A percentile compares a stretch with the other conserved stretches of the same genome.
phyloP scores from a whole-genome alignment of 2,113 vertebrate genomes.

The Conger conger region DNA sequence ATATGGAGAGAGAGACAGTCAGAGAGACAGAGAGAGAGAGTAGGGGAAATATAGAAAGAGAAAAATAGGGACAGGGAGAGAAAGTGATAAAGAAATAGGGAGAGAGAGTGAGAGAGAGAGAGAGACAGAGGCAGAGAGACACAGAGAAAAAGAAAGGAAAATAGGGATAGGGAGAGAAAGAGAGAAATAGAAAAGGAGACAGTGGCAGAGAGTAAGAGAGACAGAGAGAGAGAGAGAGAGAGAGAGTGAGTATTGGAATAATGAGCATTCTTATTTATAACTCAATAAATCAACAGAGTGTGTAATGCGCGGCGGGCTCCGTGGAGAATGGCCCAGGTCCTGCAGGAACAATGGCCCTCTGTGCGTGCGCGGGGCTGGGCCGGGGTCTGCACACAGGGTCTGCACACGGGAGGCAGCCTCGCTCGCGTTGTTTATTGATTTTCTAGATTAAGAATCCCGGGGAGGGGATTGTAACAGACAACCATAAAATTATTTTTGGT shows the following conservation, averaged over 20 bases:
- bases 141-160: too few relatives aligned
- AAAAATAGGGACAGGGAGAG: too few relatives aligned
- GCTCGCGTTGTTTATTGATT: conserved; percentile 99
- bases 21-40: too few relatives aligned
- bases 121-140: too few relatives aligned
- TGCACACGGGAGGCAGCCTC: conserved; percentile 78
- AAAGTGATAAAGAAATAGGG: too few relatives aligned
- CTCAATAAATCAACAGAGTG: conserved; percentile 72
- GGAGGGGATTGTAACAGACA: conserved; percentile 99
- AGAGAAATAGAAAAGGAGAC: too few relatives aligned
- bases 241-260: conserved; percentile 53
- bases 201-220: background rate
- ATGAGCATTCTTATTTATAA: conserved; percentile 74
- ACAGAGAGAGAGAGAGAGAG: conserved; percentile 50
- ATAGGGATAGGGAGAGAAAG: too few relatives aligned
- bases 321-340: conserved; percentile 48
- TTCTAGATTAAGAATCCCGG: conserved; percentile 99
- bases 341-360: conserved; percentile 86
- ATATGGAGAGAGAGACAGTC: too few relatives aligned
- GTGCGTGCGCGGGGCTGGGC: conserved; percentile 67
- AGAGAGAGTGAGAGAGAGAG: too few relatives aligned
- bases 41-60: too few relatives aligned
- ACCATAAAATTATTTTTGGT: conserved; percentile 99
- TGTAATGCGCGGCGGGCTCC: conserved; percentile 44
- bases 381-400: conserved; percentile 55